Conservation (phyloP, 2,888 invertebrate genomes). For the Tholera decimalis region DNA sequence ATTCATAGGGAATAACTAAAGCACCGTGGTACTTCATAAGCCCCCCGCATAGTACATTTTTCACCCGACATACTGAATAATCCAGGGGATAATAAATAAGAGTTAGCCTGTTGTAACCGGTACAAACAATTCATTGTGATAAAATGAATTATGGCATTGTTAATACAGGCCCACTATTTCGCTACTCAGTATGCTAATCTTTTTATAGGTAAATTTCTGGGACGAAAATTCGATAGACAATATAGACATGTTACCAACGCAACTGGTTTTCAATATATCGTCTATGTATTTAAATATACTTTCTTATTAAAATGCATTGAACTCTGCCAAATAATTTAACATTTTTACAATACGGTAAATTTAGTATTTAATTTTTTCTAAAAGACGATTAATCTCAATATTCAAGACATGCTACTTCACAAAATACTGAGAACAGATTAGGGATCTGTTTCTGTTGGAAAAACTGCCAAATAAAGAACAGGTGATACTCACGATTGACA, state of each 20-base stretch:
- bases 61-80: constrained; percentile 80
- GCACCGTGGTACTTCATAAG: constrained; percentile 76
- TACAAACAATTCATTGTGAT: constrained; percentile 77
- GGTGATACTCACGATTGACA: constrained; percentile 96
- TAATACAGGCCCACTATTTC: constrained; percentile 67
- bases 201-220: constrained; percentile 42
- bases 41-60: constrained; percentile 87
- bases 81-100: constrained; percentile 77
- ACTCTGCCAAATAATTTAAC: constrained; percentile 44
- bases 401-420: constrained; percentile 26
- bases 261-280: constrained; percentile 35
- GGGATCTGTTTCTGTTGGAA: constrained; percentile 21
- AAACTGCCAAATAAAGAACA: constrained; percentile 57
- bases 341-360: constrained; percentile 16
- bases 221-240: constrained; percentile 39
- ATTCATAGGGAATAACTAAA: constrained; percentile 86
- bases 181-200: constrained; percentile 58
- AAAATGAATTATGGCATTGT: constrained; percentile 73
- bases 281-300: constrained; percentile 37
- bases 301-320: constrained; percentile 49
- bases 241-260: constrained; percentile 12
- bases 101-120: constrained; percentile 66
- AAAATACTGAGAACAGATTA: constrained; percentile 45
- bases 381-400: constrained; percentile 45
- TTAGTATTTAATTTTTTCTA: neutral